Percentiles rank a stretch among this genome's conserved stretches.
Evolutionary conservation across 2,797 vertebrate species (phyloP).

Genomic region (Cryptoprocta ferox): DNA sequence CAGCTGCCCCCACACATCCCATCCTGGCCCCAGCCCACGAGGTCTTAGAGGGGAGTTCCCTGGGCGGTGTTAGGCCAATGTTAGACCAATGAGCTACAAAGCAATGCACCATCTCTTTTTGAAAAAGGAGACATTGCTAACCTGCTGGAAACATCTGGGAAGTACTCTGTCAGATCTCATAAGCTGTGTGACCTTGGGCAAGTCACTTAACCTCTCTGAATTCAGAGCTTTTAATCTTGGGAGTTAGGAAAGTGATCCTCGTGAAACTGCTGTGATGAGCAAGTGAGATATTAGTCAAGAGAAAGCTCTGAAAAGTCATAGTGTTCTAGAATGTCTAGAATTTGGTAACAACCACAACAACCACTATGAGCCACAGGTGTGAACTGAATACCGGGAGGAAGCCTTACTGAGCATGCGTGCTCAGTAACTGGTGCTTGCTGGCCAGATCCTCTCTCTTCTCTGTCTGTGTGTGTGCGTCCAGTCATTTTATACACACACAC

Average conservation of each 20-base stretch:
- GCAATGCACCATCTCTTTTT: background rate
- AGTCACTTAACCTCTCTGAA: constrained; percentile 19
- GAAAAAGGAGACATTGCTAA: background rate
- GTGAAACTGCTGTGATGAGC: background rate
- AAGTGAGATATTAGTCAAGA: background rate
- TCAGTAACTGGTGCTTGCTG: background rate
- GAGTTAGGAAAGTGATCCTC: background rate
- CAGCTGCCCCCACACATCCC: background rate
- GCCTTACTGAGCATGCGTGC: accelerated
- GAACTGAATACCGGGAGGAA: background rate
- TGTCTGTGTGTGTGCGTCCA: background rate
- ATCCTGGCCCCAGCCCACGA: background rate
- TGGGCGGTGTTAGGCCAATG: background rate
- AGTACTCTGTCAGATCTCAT: background rate
- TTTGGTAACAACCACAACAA: background rate
- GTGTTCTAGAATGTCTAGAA: background rate
- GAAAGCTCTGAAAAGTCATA: background rate
- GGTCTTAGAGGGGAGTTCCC: background rate
- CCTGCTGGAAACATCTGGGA: background rate
- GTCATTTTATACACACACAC: background rate
- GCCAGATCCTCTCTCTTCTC: background rate
- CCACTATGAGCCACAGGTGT: accelerated
- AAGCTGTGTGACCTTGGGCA: constrained; percentile 32
- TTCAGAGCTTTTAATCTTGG: background rate
- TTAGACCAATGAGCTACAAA: background rate